Evolutionary conservation across 2,113 vertebrate species (phyloP).

Genomic region (Clarias batrachus): DNA sequence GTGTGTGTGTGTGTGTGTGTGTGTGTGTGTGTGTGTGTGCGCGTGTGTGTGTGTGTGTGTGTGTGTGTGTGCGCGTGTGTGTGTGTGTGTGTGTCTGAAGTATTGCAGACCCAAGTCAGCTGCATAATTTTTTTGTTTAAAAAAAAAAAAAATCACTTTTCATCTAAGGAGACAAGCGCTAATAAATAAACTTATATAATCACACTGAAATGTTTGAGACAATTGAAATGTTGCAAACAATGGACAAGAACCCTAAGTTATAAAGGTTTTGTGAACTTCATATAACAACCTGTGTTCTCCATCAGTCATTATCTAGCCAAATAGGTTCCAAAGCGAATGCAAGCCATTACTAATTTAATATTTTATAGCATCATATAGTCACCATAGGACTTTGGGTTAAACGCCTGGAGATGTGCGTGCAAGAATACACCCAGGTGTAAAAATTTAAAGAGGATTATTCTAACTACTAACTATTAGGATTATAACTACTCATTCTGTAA

Average conservation of each 20-base stretch:
- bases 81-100: too few relatives aligned
- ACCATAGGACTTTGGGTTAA: not conserved
- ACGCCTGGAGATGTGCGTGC: not conserved
- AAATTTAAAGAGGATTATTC: not conserved
- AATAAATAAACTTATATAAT: not conserved
- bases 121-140: too few relatives aligned
- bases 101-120: too few relatives aligned
- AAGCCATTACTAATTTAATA: not conserved
- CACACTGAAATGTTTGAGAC: not conserved
- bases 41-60: not conserved
- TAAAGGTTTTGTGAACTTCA: not conserved
- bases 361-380: not conserved
- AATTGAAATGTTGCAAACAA: not conserved
- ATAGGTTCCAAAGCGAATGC: not conserved
- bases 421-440: not conserved
- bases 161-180: not conserved
- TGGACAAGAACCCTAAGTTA: not conserved
- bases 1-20: not conserved
- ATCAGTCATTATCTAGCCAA: not conserved
- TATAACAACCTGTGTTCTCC: not conserved
- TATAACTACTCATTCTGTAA: not conserved
- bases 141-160: not conserved
- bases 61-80: too few relatives aligned
- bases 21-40: not conserved
- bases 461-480: not conserved